These are phyloP conservation scores for Eidolon helvum DNA, from an alignment of 2,113 vertebrate genomes.

Conservation along the genomic window DNA sequence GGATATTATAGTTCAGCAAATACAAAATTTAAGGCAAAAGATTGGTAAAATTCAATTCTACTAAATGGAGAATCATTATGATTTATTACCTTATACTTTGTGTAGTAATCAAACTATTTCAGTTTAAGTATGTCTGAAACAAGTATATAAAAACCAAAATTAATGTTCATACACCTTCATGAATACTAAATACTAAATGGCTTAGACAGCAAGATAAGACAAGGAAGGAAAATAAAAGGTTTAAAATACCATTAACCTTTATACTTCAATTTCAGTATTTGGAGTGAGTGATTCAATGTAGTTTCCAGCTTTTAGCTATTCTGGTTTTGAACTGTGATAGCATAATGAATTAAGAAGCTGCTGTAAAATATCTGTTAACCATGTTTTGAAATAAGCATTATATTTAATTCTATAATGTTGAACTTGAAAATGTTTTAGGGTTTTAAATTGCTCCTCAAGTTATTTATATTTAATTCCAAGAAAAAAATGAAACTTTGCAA, in stretches of 20 bases:
- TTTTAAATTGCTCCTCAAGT: neutral
- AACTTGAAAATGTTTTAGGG: neutral
- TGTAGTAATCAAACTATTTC: constrained; percentile 33
- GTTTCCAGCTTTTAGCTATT: neutral
- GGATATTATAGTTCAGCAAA: neutral
- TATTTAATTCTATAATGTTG: neutral
- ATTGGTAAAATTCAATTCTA: neutral
- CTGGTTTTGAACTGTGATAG: neutral
- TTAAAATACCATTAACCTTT: constrained; percentile 40
- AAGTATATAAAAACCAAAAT: constrained; percentile 61
- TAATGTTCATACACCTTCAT: constrained; percentile 35
- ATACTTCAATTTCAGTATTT: neutral
- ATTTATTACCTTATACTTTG: constrained; percentile 53
- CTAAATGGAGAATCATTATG: neutral
- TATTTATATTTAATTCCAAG: neutral
- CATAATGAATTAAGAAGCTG: neutral
- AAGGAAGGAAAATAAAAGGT: neutral
- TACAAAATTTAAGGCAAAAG: constrained; percentile 21
- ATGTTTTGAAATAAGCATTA: neutral
- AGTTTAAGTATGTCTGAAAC: constrained; percentile 60
- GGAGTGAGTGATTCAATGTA: neutral
- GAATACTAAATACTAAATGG: constrained; percentile 39
- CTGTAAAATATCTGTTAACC: neutral
- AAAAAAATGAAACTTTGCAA: neutral
- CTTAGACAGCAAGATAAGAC: constrained; percentile 45